Base-by-base conservation (phyloP, 2,113 vertebrate species). In the Stigmatopora nigra region DNA sequence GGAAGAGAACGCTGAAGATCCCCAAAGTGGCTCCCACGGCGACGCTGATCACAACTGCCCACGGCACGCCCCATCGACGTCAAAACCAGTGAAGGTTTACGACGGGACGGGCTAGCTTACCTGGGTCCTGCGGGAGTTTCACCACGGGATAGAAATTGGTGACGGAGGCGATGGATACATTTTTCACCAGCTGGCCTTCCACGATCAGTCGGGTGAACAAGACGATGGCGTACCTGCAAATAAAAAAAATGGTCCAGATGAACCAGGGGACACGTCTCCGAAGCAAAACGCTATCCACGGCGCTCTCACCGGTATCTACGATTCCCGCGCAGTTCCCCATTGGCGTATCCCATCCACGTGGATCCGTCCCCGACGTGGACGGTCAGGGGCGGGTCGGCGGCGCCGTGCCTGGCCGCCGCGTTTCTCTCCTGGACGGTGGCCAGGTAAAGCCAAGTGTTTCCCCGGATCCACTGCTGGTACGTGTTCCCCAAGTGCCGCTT, bases 11-110 rank as follows among this genome's bases (percentile, higher is more conserved):
- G 10, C 77, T 78, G 72, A 93, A 25, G 15, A 91, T 64, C 5
- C 87, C 92, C 63, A 94, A 65, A 19, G 94, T 82, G 46, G 70
- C 89, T 15, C 88, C 94, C 1, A 93, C 72, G 0, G 90, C 91
- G 64, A 90, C 84, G 9, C 31, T 78, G 73, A 90, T 89, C 63
- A 90, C 25, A 31, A 31, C 64, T 38, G 57, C 91, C 91, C 94
- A 71, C 61, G 63, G 67, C 13, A 65, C 12, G 57, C 38, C 57
- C 9, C 82, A 31, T 31, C 2, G 3, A 3, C 25, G 25, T 31
- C 25, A 31, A 31, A 31, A 31, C 25, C 25, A 31, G 25, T 3
- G 25, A 31, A 31, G 2, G 25, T 31, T 31, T 31, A 3, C 25
- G 25, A 3, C 25, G 3, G 25, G 25, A 31, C 38, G 38, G 7